Percentiles rank a stretch among this genome's conserved stretches.
Conservation (phyloP, 2,113 vertebrate species). For the Misgurnus anguillicaudatus region DNA sequence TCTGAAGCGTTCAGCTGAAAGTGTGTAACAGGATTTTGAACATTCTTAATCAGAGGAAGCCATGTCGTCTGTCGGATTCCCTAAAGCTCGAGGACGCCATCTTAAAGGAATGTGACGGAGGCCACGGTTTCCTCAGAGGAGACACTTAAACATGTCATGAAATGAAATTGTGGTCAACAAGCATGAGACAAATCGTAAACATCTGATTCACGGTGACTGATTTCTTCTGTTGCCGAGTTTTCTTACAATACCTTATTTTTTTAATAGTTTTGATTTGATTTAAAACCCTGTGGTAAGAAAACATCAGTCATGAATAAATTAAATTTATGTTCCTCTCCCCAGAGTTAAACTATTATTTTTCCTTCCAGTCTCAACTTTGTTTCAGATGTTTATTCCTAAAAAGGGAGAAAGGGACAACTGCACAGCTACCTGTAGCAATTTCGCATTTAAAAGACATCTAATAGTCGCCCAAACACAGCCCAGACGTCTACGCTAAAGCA, state of each 20-base stretch:
- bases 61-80: constrained; percentile 40
- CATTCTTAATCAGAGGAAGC: constrained; percentile 72
- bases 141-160: constrained; percentile 8
- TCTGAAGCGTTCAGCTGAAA: constrained; percentile 68
- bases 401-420: too few species aligned
- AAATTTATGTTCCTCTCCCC: neutral
- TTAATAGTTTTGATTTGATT: neutral
- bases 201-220: constrained; percentile 45
- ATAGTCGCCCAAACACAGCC: too few species aligned
- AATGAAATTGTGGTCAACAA: constrained; percentile 32
- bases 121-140: constrained; percentile 8
- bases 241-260: constrained; percentile 11
- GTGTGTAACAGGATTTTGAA: constrained; percentile 77
- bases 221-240: neutral
- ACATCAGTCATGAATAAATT: neutral
- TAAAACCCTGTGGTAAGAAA: constrained; percentile 14
- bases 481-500: too few species aligned
- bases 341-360: neutral
- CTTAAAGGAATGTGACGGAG: constrained; percentile 25
- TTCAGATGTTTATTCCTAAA: neutral
- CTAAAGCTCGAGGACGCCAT: constrained; percentile 32
- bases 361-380: constrained; percentile 6
- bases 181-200: constrained; percentile 40
- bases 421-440: too few species aligned
- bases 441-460: too few species aligned